Conservation (phyloP, 2,888 invertebrate genomes). For the Lithophane ornitopus region DNA sequence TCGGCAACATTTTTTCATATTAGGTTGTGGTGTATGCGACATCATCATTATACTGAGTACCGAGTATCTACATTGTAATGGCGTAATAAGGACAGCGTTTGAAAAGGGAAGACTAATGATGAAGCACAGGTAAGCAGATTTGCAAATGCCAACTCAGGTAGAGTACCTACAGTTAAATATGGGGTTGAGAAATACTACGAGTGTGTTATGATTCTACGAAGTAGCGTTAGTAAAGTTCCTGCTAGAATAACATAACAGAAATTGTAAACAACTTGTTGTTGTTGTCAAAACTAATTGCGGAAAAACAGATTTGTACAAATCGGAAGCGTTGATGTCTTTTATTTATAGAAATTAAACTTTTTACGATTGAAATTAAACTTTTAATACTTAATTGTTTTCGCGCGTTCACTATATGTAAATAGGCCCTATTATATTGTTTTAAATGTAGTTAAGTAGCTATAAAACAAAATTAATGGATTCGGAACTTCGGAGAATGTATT, state of each 20-base stretch:
- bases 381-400: neutral
- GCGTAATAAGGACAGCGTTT: constrained; percentile 29
- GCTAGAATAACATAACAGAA: constrained; percentile 27
- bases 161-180: constrained; percentile 4
- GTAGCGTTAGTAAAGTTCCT: constrained; percentile 32
- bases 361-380: constrained; percentile 22
- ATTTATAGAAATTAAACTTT: constrained; percentile 55
- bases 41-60: constrained; percentile 50
- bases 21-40: constrained; percentile 58
- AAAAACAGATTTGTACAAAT: constrained; percentile 17
- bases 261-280: constrained; percentile 39
- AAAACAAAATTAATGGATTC: neutral
- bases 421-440: neutral
- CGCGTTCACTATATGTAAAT: neutral
- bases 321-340: constrained; percentile 81
- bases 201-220: constrained; percentile 17
- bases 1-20: constrained; percentile 68
- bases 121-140: constrained; percentile 53
- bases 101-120: constrained; percentile 53
- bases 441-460: neutral
- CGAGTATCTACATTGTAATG: constrained; percentile 22
- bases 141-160: constrained; percentile 28
- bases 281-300: constrained; percentile 22
- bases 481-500: neutral
- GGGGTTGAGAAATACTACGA: constrained; percentile 14